Evolutionary conservation across 2,113 vertebrate genomes (phyloP).

Genomic region (Trachemys scripta): DNA sequence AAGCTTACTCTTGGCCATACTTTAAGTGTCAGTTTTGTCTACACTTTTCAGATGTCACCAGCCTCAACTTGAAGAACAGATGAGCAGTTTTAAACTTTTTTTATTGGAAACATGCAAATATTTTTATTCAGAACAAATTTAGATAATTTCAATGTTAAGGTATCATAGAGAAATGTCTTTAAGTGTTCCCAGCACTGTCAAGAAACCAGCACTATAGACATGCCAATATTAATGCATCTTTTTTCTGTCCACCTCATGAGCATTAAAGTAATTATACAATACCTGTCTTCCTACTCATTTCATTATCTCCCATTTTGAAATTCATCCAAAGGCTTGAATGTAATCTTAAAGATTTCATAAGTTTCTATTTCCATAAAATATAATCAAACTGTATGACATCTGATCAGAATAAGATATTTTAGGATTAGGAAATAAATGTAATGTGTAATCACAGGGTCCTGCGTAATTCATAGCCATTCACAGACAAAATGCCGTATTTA

Average conservation of each 20-base stretch:
- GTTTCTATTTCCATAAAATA: background rate
- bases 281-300: background rate
- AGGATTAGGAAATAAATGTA: background rate
- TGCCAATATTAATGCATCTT: background rate
- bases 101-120: background rate
- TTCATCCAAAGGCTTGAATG: background rate
- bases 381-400: background rate
- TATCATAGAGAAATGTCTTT: background rate
- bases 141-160: background rate
- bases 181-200: background rate
- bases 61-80: background rate
- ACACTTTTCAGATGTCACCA: background rate
- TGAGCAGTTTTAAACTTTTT: background rate
- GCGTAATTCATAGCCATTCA: background rate
- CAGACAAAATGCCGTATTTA: background rate
- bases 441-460: background rate
- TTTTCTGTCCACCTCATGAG: background rate
- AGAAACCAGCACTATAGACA: background rate
- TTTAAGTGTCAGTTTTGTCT: background rate
- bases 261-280: constrained; percentile 1
- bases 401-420: background rate
- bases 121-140: background rate
- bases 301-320: background rate
- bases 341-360: background rate
- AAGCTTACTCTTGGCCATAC: background rate